Conservation (phyloP, 1,140 invertebrate genomes). For the Pseudobourletiella spinata region DNA sequence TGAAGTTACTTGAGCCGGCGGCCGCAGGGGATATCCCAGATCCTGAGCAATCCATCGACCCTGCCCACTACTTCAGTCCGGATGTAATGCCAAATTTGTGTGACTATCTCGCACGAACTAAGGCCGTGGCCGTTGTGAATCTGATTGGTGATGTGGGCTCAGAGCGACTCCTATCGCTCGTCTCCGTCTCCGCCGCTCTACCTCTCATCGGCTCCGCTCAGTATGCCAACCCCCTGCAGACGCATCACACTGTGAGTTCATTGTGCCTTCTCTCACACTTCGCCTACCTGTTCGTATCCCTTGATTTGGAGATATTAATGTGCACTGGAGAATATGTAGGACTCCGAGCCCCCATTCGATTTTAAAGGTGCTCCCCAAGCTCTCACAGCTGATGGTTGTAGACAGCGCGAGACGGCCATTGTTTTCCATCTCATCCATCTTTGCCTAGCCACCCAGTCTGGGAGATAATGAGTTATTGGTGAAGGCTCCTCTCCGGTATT, state of each 20-base stretch:
- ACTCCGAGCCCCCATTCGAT: too few relatives aligned
- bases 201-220: conserved; percentile 29
- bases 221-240: conserved; percentile 22
- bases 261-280: too few relatives aligned
- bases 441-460: too few relatives aligned
- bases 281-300: too few relatives aligned
- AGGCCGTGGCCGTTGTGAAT: conserved; percentile 28
- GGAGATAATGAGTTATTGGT: too few relatives aligned
- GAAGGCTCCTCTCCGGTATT: too few relatives aligned
- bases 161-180: conserved; percentile 27
- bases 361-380: too few relatives aligned
- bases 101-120: conserved; percentile 19
- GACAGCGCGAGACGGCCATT: too few relatives aligned
- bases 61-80: conserved; percentile 13
- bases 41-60: background rate
- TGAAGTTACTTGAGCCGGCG: background rate
- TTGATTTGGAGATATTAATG: too few relatives aligned
- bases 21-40: conserved; percentile 3
- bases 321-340: too few relatives aligned
- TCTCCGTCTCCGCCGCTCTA: conserved; percentile 11
- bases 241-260: conserved; percentile 24
- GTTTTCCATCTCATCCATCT: too few relatives aligned
- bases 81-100: conserved; percentile 24
- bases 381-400: too few relatives aligned
- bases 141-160: conserved; percentile 26